Conservation (phyloP, 1,140 invertebrate species). For the Akabosia matsudoensis region DNA sequence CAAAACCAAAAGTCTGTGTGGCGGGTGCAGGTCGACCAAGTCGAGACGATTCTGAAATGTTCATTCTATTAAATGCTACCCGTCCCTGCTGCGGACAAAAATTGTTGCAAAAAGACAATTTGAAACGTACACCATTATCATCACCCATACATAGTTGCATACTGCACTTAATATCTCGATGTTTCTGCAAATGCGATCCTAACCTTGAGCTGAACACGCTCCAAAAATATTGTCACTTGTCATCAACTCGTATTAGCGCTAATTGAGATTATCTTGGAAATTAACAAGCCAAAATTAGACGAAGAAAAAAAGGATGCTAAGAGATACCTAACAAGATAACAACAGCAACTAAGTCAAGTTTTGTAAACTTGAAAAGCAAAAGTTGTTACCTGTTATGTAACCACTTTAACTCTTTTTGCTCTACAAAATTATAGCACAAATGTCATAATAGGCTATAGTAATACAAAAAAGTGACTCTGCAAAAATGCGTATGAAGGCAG, state of each 20-base stretch:
- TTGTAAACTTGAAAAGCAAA: neutral
- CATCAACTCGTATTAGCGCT: neutral
- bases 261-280: neutral
- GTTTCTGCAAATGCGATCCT: too few species aligned
- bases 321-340: neutral
- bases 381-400: constrained; percentile 8
- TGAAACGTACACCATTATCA: too few species aligned
- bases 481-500: too few species aligned
- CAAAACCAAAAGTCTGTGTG: too few species aligned
- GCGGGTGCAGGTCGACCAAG: too few species aligned
- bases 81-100: too few species aligned
- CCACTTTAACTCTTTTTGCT: neutral
- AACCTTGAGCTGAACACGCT: neutral
- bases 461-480: too few species aligned
- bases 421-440: neutral
- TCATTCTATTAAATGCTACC: too few species aligned
- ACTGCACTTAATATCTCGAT: too few species aligned
- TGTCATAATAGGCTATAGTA: constrained; percentile 19
- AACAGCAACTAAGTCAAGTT: neutral
- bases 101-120: too few species aligned
- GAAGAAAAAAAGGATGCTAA: neutral
- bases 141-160: too few species aligned
- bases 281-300: neutral
- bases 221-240: neutral
- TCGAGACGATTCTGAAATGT: too few species aligned